phyloP scores from a whole-genome alignment of 2,888 invertebrate genomes.

The Tetropium fuscum region DNA sequence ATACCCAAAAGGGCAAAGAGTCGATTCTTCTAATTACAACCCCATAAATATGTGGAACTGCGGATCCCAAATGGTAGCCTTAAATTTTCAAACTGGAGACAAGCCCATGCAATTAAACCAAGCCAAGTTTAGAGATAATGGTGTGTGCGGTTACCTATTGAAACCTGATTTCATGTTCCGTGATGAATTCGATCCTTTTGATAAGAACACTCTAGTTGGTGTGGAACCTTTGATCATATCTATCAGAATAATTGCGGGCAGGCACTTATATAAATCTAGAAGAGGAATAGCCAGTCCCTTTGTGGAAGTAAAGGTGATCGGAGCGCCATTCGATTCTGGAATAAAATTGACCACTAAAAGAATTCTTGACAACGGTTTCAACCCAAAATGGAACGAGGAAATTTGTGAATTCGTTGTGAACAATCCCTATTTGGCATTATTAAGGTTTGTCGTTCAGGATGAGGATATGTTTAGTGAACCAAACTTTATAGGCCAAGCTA shows the following conservation, averaged over 20 bases:
- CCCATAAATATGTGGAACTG: constrained; percentile 96
- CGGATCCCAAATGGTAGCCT: constrained; percentile 96
- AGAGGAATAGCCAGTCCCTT: constrained; percentile 90
- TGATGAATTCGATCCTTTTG: constrained; percentile 83
- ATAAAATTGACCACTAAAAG: constrained; percentile 83
- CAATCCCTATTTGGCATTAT: constrained; percentile 86
- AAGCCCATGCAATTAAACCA: constrained; percentile 97
- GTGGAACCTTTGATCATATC: constrained; percentile 74
- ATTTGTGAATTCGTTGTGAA: constrained; percentile 83
- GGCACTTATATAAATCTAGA: constrained; percentile 83
- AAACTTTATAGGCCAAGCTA: constrained; percentile 96
- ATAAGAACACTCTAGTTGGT: constrained; percentile 72
- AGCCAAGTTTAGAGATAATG: constrained; percentile 93
- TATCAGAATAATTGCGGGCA: constrained; percentile 87
- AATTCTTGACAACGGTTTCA: constrained; percentile 89
- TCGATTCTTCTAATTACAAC: constrained; percentile 98
- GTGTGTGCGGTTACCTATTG: constrained; percentile 91
- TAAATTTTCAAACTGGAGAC: constrained; percentile 97
- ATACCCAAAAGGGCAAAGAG: constrained; percentile 93
- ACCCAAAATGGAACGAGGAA: constrained; percentile 91
- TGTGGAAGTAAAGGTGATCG: constrained; percentile 91
- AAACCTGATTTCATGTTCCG: constrained; percentile 91
- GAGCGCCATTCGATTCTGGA: constrained; percentile 88
- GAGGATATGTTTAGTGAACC: constrained; percentile 98
- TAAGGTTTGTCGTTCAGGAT: constrained; percentile 91